These are phyloP conservation scores for Pristionchus maxplancki DNA, from an alignment of 2,888 invertebrate species.

Conservation along the genomic window DNA sequence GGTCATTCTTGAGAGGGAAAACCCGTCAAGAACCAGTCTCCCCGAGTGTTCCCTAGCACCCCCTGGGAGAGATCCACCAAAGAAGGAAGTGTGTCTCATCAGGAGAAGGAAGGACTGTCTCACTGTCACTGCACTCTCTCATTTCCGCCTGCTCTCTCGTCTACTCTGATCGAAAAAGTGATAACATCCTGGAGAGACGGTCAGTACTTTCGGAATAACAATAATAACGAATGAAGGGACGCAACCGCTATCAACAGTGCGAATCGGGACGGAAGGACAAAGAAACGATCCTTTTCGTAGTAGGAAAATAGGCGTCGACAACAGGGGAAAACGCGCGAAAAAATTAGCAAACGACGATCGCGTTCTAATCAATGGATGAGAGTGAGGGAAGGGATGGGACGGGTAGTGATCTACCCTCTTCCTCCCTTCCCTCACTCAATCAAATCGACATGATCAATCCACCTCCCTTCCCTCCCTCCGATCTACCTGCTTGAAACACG, in stretches of 20 bases:
- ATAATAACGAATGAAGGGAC: background rate
- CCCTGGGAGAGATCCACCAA: slow-evolving; percentile 18
- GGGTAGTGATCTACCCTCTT: slow-evolving; percentile 7
- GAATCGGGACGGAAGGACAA: background rate
- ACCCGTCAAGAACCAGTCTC: slow-evolving; percentile 38
- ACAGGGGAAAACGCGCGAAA: background rate
- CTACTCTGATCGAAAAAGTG: background rate
- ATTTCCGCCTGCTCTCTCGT: slow-evolving; percentile 9
- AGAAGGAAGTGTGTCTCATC: slow-evolving; percentile 11
- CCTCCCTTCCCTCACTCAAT: background rate
- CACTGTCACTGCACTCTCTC: slow-evolving; percentile 17
- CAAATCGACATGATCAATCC: background rate
- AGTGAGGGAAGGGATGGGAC: background rate
- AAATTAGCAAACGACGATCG: background rate
- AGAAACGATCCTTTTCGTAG: background rate
- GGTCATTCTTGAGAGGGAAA: background rate
- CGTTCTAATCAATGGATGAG: background rate
- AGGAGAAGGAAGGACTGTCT: background rate
- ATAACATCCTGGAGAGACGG: background rate
- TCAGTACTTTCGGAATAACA: slow-evolving; percentile 19
- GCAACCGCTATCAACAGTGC: background rate
- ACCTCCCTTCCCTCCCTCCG: background rate
- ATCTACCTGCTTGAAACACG: slow-evolving; percentile 1
- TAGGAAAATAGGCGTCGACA: background rate
- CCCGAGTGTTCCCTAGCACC: slow-evolving; percentile 14